Evolutionary conservation across 2,888 invertebrate species (phyloP), one percentile per base, ranked within the genome.

Genomic region (Amiota communis): DNA sequence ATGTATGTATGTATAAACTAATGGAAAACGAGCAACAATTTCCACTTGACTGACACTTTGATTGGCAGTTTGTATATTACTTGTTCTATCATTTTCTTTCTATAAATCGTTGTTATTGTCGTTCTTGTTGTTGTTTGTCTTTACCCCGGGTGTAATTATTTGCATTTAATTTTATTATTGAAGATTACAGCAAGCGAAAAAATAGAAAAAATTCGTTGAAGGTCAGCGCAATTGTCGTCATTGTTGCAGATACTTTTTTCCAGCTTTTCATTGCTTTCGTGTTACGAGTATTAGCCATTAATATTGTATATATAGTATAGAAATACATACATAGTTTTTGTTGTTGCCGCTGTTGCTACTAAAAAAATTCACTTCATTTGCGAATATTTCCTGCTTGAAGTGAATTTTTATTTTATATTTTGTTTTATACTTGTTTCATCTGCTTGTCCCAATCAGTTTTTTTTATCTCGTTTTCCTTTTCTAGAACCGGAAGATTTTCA

Each of bases 101-200:
- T 36, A 36, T 36, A 36, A 36, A 36, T 23, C 2, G 1, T 13
- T 36, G 36, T 61, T 13, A 13, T 8, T 20, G 23, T 67, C 6
- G 13, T 17, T 67, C 20, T 49, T 23, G 8, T 36, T 61, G 17
- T 17, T 17, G 13, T 68, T 17, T 68, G 23, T 61, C 12, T 61
- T 20, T 82, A 78, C 77, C 77, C 84, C 78, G 69, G 80, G 82
- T 80, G 86, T 82, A 84, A 84, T 84, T 84, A 84, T 86, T 72
- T 72, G 72, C 72, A 84, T 86, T 84, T 84, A 86, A 84, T 86
- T 86, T 86, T 86, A 85, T 86, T 83, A 86, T 86, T 82, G 86
- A 83, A 83, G 86, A 83, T 86, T 83, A 85, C 84, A 83, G 67
- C 65, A n/a, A 17, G 11, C 17, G 36, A 36, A 36, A 23, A 63